Conservation (phyloP, 2,113 vertebrate species). For the Pycnonotus jocosus region DNA sequence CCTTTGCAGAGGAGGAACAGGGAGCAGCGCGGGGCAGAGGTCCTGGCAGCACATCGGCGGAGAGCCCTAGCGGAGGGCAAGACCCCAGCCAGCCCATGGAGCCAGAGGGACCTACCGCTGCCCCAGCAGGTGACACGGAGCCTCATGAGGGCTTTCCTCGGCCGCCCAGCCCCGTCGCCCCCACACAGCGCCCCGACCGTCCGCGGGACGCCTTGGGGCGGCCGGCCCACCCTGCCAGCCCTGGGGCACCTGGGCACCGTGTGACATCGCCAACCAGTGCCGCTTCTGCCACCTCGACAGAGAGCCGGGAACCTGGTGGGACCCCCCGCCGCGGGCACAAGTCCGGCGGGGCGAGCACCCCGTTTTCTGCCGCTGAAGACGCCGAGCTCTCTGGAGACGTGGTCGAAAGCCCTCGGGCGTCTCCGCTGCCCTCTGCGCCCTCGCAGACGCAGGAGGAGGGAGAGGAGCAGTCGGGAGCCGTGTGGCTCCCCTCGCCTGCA, state of each 20-base stretch:
- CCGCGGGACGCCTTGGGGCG: not conserved
- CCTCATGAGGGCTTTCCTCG: not conserved
- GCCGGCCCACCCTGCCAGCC: not conserved
- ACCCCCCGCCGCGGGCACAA: not conserved
- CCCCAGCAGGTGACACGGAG: slow-evolving; percentile 27
- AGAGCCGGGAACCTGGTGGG: not conserved
- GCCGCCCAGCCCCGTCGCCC: not conserved
- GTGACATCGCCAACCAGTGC: not conserved
- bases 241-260: not conserved
- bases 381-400: slow-evolving; percentile 7
- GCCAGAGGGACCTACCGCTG: not conserved
- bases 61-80: not conserved
- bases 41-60: not conserved
- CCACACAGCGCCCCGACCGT: fast-evolving
- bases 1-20: slow-evolving; percentile 50
- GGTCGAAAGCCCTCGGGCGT: not conserved
- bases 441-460: not conserved
- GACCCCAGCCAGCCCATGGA: not conserved
- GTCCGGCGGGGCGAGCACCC: not conserved
- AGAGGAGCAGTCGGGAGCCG: slow-evolving; percentile 45
- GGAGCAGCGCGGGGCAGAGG: not conserved
- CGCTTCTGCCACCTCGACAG: not conserved
- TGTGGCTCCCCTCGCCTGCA: not conserved
- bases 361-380: not conserved
- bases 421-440: not conserved